phyloP scores from a whole-genome alignment of 2,888 invertebrate species.

The Euplagia quadripunctaria region DNA sequence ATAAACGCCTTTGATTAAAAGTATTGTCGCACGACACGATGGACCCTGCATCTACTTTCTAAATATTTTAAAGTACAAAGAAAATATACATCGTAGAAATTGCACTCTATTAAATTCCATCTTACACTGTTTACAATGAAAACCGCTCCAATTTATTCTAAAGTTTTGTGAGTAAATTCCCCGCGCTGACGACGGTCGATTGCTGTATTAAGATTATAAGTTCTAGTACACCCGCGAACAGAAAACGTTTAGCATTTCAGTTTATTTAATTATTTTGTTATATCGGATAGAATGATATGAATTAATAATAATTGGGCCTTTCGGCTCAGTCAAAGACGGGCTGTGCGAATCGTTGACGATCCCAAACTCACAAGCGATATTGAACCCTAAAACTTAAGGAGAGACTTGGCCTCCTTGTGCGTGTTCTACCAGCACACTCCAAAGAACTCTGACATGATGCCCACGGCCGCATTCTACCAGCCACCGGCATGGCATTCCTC shows the following conservation, averaged over 20 bases:
- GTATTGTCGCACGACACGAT: background rate
- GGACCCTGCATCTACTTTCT: background rate
- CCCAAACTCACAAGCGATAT: too few species aligned
- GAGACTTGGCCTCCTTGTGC: too few species aligned
- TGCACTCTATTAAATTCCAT: conserved; percentile 35
- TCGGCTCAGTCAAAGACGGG: too few species aligned
- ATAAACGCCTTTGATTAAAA: background rate
- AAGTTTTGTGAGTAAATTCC: conserved; percentile 46
- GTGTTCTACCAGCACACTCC: too few species aligned
- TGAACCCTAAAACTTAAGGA: too few species aligned
- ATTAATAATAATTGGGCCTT: too few species aligned
- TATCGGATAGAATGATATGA: too few species aligned
- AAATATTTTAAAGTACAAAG: background rate
- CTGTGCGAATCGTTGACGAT: too few species aligned
- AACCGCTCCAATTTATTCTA: conserved; percentile 37
- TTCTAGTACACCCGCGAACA: background rate
- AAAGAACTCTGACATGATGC: too few species aligned
- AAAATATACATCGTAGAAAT: conserved; percentile 7
- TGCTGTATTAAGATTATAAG: conserved; percentile 17
- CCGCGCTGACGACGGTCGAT: conserved; percentile 31
- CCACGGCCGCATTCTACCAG: too few species aligned
- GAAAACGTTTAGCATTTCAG: background rate
- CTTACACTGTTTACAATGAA: conserved; percentile 31
- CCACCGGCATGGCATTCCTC: too few species aligned
- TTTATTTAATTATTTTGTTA: background rate